phyloP scores from a whole-genome alignment of 2,113 vertebrate species.

The Boleophthalmus pectinirostris region DNA sequence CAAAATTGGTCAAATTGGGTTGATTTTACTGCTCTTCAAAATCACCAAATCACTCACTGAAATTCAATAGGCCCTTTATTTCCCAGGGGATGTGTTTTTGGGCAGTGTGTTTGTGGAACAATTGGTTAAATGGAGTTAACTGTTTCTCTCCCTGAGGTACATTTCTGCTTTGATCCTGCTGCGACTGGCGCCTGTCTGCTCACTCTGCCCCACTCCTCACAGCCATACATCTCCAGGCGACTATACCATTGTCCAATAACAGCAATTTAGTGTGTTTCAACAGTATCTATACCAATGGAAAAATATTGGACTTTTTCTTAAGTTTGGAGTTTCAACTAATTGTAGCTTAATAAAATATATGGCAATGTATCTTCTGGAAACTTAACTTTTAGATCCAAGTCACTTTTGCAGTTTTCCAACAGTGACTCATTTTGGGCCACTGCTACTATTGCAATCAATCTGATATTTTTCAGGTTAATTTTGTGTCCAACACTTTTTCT shows the following conservation, averaged over 20 bases:
- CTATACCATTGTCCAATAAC: constrained; percentile 68
- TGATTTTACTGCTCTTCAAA: constrained; percentile 55
- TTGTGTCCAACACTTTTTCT: not conserved
- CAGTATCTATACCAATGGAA: constrained; percentile 63
- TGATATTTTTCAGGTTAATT: not conserved
- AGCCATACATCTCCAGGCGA: constrained; percentile 70
- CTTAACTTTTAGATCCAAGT: not conserved
- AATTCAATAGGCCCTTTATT: constrained; percentile 52
- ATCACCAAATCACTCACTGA: constrained; percentile 57
- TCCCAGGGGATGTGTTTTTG: constrained; percentile 46
- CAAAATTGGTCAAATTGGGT: constrained; percentile 57
- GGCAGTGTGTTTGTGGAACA: constrained; percentile 60
- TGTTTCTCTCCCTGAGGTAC: constrained; percentile 69
- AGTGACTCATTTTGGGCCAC: not conserved
- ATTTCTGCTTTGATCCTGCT: constrained; percentile 72
- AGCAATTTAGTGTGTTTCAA: constrained; percentile 68
- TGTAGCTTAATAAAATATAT: not conserved
- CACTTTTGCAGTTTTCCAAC: not conserved
- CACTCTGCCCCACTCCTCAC: constrained; percentile 55
- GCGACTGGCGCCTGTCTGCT: constrained; percentile 76
- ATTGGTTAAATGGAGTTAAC: constrained; percentile 71
- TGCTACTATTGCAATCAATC: not conserved
- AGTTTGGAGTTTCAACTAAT: not conserved
- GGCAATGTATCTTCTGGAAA: not conserved
- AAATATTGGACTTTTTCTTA: constrained; percentile 48